Base-by-base conservation (phyloP, 1,140 invertebrate species). In the Colletes latitarsis region DNA sequence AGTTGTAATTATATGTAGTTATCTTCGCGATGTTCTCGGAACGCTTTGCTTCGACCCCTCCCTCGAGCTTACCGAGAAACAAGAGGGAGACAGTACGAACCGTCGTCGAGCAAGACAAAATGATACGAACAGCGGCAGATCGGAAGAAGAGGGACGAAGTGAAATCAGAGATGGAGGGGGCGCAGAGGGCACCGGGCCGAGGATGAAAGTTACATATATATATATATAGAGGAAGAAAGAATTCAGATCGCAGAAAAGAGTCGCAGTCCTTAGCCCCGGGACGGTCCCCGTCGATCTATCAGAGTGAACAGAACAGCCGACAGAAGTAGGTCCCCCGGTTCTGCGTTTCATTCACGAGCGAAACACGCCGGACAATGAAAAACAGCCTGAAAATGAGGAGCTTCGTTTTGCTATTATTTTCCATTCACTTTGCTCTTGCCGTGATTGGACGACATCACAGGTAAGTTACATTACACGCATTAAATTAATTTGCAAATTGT, bases 11-110 rank as follows among this genome's bases (percentile, higher is more conserved):
- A 91, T 88, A 30, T 30, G 30, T 30, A 89, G 89, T 90, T 88
- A 91, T 91, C 89, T 87, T 84, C 75, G 77, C 77, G 87, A 90
- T 86, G 70, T 91, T 91, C 91, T 79, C 55, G 68, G 91, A 91
- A 91, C 69, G 77, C 83, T 91, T 91, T 90, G 86, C 87, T 89
- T 78, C 77, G 83, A 87, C 83, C 88, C 85, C 87, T 88, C 85
- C 86, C 87, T 49, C 84, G 74, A 88, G 86, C 76, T 82, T 92
- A 90, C 90, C 79, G 68, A 85, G 91, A 91, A 92, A 75, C 72
- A 84, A 85, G 82, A 88, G 81, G 82, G 85, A 90, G 87, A 89
- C 58, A 82, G 74, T 77, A 64, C 76, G 30, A 77, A 75, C 63
- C 21, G 66, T 64, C 55, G 52, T 19, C 72, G 80, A 70, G 84